phyloP scores from a whole-genome alignment of 2,888 invertebrate genomes.

The Minunthozetes semirufus region DNA sequence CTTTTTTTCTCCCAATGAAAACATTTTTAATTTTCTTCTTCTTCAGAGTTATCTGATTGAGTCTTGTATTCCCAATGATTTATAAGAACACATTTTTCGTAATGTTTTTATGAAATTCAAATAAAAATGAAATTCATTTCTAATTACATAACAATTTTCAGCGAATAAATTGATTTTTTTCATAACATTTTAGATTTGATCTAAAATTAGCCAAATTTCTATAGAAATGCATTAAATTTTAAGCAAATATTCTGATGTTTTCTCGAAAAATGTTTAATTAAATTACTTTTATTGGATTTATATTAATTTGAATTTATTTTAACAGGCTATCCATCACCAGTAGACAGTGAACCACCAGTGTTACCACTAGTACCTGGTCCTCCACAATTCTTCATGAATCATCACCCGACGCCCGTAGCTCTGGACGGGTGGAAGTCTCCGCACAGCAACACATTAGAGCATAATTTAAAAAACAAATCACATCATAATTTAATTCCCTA shows the following conservation, averaged over 20 bases:
- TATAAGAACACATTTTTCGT: too few species aligned
- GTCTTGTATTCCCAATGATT: neutral
- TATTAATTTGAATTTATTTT: neutral
- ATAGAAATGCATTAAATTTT: too few species aligned
- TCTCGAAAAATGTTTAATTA: too few species aligned
- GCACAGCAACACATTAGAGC: conserved; percentile 26
- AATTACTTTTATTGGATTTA: too few species aligned
- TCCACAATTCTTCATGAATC: conserved; percentile 21
- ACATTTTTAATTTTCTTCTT: conserved; percentile 7
- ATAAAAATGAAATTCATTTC: too few species aligned
- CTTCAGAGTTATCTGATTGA: neutral
- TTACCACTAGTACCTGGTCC: neutral
- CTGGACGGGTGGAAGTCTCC: conserved; percentile 21
- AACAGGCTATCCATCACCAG: conserved; percentile 19
- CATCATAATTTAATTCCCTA: conserved; percentile 13
- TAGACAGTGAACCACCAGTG: neutral
- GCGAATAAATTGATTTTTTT: neutral
- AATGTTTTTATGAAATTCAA: too few species aligned
- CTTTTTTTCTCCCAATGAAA: neutral
- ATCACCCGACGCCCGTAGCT: neutral
- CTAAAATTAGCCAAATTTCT: too few species aligned
- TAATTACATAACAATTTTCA: too few species aligned
- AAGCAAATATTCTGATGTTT: too few species aligned
- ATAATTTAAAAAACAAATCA: conserved; percentile 19
- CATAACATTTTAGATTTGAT: neutral